Evolutionary conservation across 1,140 invertebrate genomes (phyloP).

Genomic region (Hydropsyche tenuis): DNA sequence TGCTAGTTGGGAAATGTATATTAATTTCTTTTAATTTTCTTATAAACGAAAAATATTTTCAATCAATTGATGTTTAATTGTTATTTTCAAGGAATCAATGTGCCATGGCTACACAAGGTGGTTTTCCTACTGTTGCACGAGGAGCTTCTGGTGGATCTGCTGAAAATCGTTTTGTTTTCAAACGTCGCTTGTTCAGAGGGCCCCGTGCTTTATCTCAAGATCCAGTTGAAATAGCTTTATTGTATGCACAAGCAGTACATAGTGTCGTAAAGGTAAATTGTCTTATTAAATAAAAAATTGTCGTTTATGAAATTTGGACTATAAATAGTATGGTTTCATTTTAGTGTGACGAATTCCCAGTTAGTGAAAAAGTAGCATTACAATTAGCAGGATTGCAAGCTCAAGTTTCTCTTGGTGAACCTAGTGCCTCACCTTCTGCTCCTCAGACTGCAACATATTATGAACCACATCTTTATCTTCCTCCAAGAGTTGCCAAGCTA

Average conservation of each 20-base stretch:
- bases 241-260: conserved; percentile 95
- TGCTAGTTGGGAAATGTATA: conserved; percentile 90
- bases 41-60: not conserved
- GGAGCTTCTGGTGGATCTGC: conserved; percentile 68
- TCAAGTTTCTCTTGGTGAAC: conserved; percentile 90
- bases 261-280: conserved; percentile 86
- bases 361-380: conserved; percentile 92
- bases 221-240: conserved; percentile 91
- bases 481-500: conserved; percentile 56
- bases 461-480: conserved; percentile 60
- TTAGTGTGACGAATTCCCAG: conserved; percentile 91
- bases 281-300: not conserved
- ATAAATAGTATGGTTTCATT: conserved; percentile 43
- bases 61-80: not conserved
- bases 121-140: conserved; percentile 46
- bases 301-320: not conserved
- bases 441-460: conserved; percentile 61
- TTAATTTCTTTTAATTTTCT: conserved; percentile 37
- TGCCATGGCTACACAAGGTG: conserved; percentile 44
- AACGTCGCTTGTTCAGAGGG: conserved; percentile 86
- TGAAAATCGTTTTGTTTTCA: conserved; percentile 93
- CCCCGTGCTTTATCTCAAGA: conserved; percentile 93
- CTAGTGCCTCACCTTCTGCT: conserved; percentile 61
- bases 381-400: conserved; percentile 93
- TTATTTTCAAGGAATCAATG: conserved; percentile 44